phyloP scores from a whole-genome alignment of 2,797 vertebrate genomes.

The Vireo griseus region DNA sequence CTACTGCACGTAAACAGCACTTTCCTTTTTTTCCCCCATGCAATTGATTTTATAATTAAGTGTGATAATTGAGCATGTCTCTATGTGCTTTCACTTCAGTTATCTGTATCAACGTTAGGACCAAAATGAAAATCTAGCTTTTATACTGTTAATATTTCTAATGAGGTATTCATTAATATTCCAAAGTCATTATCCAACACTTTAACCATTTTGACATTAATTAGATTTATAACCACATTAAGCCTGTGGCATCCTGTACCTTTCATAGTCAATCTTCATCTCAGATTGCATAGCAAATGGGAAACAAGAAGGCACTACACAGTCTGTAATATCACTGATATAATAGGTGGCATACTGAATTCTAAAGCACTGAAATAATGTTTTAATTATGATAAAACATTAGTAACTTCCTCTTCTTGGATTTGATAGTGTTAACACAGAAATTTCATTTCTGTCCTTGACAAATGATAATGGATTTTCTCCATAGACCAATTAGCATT shows the following conservation, averaged over 20 bases:
- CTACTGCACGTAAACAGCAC: not conserved
- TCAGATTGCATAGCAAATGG: not conserved
- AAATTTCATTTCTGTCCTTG: conserved; percentile 15
- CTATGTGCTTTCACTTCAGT: not conserved
- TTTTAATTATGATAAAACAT: conserved; percentile 43
- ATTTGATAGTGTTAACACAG: conserved; percentile 32
- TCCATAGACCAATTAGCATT: conserved; percentile 24
- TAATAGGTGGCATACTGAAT: not conserved
- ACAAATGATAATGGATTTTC: conserved; percentile 43
- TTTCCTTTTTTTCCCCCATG: not conserved
- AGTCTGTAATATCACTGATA: not conserved
- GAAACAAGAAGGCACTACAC: not conserved
- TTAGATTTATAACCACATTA: conserved; percentile 47
- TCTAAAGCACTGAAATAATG: not conserved
- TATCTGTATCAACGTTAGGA: not conserved
- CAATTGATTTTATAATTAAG: not conserved
- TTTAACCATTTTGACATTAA: conserved; percentile 36
- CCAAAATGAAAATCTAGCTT: not conserved
- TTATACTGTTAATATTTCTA: conserved; percentile 11
- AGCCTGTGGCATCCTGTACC: conserved; percentile 24
- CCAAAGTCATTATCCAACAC: not conserved
- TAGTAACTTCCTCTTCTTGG: conserved; percentile 5
- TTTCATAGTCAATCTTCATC: conserved; percentile 32
- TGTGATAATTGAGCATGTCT: not conserved
- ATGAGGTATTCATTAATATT: conserved; percentile 13